Evolutionary conservation across 2,797 vertebrate genomes (phyloP), one percentile per base, ranked within the genome.

Genomic region (Semaprochilodus insignis): DNA sequence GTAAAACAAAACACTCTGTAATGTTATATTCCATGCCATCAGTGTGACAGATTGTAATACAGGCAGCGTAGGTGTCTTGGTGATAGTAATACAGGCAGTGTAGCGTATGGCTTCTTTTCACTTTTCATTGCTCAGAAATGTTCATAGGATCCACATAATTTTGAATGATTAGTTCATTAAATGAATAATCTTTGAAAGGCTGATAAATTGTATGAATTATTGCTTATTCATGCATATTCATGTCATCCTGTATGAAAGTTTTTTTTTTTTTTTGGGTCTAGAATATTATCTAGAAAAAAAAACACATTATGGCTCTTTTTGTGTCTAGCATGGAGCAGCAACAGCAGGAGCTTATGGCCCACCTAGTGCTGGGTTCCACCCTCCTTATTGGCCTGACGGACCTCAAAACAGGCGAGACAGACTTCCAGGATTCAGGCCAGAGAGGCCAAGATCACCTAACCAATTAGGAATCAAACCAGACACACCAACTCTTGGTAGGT

Each of bases 301-400:
- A 34, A 40, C 5, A 40, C 40, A 40, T 40, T 40, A 40, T 40
- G 40, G 5, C 8, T 40, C 44, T 13, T 13, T 10, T 48, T 10
- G 2, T 17, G n/a, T n/a, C 87, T 94, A 99, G 98, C 98, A 99
- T 91, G 98, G 97, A 89, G 97, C 97, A 81, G 95, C 96, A 7
- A 94, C 96, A 10, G 3, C 66, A 0, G 84, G 81, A 36, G 25
- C 77, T 87, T 99, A 96, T 87, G 94, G 96, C 81, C 97, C 97
- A 74, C 94, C 97, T 67, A 94, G 97, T 83, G 84, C 97, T 82
- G 95, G 96, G 87, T 99, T 99, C 95, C 97, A 96, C 82, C 91
- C 97, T 84, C 96, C 97, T 71, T 99, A 97, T 93, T 99, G 98
- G 98, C 97, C 96, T 88, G 94, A 97, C 90, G 97, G 97, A 85